Evolutionary conservation across 1,140 invertebrate genomes (phyloP).

Genomic region (Drosophila tsacasi): DNA sequence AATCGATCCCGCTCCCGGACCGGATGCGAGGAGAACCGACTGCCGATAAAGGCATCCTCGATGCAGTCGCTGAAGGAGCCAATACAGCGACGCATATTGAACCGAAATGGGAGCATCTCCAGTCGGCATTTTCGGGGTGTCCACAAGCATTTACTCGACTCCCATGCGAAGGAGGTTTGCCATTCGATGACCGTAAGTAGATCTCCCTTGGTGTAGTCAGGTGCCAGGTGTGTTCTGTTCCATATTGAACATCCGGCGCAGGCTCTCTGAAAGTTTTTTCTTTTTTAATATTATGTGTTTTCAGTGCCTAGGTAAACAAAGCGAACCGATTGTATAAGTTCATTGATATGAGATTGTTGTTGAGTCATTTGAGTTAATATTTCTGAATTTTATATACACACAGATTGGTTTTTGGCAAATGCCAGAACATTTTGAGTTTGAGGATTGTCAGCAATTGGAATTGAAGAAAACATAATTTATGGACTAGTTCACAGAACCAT

Average conservation of each 20-base stretch:
- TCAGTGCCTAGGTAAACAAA: slow-evolving; percentile 36
- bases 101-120: slow-evolving; percentile 80
- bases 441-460: not conserved
- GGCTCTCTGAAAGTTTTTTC: slow-evolving; percentile 13
- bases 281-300: slow-evolving; percentile 12
- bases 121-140: slow-evolving; percentile 88
- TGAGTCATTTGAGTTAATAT: slow-evolving; percentile 37
- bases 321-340: slow-evolving; percentile 47
- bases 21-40: slow-evolving; percentile 38
- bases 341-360: slow-evolving; percentile 41
- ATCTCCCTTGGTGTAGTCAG: not conserved
- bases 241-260: not conserved
- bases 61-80: slow-evolving; percentile 69
- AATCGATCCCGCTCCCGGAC: slow-evolving; percentile 47
- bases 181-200: slow-evolving; percentile 91
- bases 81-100: slow-evolving; percentile 64
- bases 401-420: slow-evolving; percentile 10
- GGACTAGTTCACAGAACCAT: not conserved
- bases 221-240: slow-evolving; percentile 1
- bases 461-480: slow-evolving; percentile 11
- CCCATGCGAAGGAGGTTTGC: slow-evolving; percentile 89
- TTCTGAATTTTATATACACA: slow-evolving; percentile 23
- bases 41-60: slow-evolving; percentile 51
- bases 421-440: not conserved
- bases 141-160: slow-evolving; percentile 90